A percentile compares a stretch with the other conserved stretches of the same genome.
Conservation (phyloP, 2,113 vertebrate genomes). For the Sterna hirundo region DNA sequence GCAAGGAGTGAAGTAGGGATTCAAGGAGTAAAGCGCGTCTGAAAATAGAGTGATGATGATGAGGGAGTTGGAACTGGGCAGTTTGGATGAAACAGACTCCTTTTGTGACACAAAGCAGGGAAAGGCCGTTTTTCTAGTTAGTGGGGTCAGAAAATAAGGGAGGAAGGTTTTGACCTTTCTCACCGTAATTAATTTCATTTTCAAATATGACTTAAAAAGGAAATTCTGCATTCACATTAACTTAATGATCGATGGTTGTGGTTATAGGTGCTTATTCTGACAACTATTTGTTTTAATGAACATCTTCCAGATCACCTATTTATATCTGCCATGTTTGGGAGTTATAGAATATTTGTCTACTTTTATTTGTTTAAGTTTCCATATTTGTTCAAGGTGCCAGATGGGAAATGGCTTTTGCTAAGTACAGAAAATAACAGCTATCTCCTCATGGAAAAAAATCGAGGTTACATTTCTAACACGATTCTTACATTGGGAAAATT, state of each 20-base stretch:
- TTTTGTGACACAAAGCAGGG: background rate
- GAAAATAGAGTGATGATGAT: background rate
- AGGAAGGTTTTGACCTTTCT: background rate
- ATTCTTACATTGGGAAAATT: background rate
- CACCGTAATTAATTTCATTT: background rate
- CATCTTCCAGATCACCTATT: background rate
- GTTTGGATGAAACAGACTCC: background rate
- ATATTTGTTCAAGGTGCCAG: background rate
- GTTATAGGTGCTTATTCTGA: background rate
- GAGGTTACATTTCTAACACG: background rate
- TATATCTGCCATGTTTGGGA: background rate
- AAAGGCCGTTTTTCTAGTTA: background rate
- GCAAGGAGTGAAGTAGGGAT: background rate
- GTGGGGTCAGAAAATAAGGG: background rate
- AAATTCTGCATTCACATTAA: background rate
- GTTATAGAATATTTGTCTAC: background rate
- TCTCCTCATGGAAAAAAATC: background rate
- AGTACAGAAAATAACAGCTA: background rate
- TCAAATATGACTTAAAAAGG: background rate
- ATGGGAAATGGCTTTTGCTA: background rate
- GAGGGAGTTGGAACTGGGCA: background rate
- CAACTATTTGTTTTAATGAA: background rate
- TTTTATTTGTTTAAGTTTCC: constrained; percentile 1
- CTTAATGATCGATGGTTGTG: background rate
- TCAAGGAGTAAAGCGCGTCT: background rate